Conservation (phyloP, 1,140 invertebrate genomes). For the Drosophila nasuta region DNA sequence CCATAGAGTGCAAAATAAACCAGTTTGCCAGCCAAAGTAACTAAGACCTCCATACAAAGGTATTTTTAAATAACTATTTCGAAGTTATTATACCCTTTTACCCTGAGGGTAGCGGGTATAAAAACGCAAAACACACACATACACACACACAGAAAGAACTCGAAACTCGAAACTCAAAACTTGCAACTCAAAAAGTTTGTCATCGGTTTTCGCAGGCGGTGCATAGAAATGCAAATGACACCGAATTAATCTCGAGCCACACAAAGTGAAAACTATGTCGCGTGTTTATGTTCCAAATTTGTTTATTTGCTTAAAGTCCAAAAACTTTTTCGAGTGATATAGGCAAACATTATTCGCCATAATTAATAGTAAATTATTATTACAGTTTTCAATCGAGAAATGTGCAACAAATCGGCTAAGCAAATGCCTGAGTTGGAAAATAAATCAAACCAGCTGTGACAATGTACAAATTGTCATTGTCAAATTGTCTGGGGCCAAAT, state of each 20-base stretch:
- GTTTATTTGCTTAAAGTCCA: conserved; percentile 94
- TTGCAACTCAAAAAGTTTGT: conserved; percentile 40
- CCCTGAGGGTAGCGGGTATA: too few species aligned
- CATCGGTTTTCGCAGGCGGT: conserved; percentile 55
- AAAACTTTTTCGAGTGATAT: conserved; percentile 89
- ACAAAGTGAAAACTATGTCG: conserved; percentile 51
- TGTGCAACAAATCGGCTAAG: neutral
- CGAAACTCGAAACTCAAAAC: conserved; percentile 4
- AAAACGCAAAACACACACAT: too few species aligned
- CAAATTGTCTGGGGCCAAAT: conserved; percentile 22
- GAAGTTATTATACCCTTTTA: too few species aligned
- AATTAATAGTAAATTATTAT: conserved; percentile 48
- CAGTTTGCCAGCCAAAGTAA: too few species aligned
- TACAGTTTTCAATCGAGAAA: neutral
- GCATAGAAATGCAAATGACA: conserved; percentile 48
- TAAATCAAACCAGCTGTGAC: conserved; percentile 35
- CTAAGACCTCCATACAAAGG: too few species aligned
- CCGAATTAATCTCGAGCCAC: conserved; percentile 51
- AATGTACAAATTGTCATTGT: conserved; percentile 32
- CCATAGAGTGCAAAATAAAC: too few species aligned
- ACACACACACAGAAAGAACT: too few species aligned
- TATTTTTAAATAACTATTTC: too few species aligned
- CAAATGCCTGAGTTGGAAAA: neutral
- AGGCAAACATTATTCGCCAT: conserved; percentile 17
- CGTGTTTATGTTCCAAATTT: conserved; percentile 39